Base-by-base conservation (phyloP, 2,797 vertebrate genomes). In the Diceros bicornis region DNA sequence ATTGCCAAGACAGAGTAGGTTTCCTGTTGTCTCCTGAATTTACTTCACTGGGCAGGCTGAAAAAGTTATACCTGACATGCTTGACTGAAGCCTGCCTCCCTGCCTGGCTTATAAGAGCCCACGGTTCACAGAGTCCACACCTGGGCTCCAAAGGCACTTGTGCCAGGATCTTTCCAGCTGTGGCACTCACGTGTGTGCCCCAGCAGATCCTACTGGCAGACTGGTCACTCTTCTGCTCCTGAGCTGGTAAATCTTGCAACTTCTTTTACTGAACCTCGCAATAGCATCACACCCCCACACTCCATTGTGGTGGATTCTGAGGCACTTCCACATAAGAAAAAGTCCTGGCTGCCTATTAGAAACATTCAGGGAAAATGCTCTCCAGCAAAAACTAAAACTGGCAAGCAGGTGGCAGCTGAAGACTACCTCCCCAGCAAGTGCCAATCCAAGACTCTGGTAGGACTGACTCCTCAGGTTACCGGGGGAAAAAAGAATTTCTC, bases 111-210 rank as follows among this genome's bases (percentile, higher is more conserved):
- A 29, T 9, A 77, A 66, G 68, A 57, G 64, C 18, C 5, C 27
- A 23, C 0, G 5, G 64, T 21, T 62, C 79, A 66, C 8, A 83
- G 4, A 85, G 44, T 6, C 41, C 32, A 44, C 5, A 10, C 0
- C 4, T 4, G 2, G 20, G 5, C 18, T 41, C 32, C 88, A 78
- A 57, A 37, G 47, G 34, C 6, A 47, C 16, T 13, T 3, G 21
- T 55, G 8, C 50, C 21, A 20, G 59, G 2, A 37, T 16, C 7
- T 47, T 34, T 27, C 27, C 18, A 41, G 29, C 11, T 6, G 6
- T 20, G 2, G 3, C 18, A 18, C n/a, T 50, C 18, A 23, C 1
- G 1, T 50, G 5, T 0, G 4, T 7, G 6, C 41, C 32, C 4
- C 21, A 32, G 37, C 5, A 29, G 9, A 23, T 32, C 2, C 8